A percentile compares a stretch with the other conserved stretches of the same genome.
phyloP scores from a whole-genome alignment of 2,797 vertebrate species.

The Xenentodon cancila region DNA sequence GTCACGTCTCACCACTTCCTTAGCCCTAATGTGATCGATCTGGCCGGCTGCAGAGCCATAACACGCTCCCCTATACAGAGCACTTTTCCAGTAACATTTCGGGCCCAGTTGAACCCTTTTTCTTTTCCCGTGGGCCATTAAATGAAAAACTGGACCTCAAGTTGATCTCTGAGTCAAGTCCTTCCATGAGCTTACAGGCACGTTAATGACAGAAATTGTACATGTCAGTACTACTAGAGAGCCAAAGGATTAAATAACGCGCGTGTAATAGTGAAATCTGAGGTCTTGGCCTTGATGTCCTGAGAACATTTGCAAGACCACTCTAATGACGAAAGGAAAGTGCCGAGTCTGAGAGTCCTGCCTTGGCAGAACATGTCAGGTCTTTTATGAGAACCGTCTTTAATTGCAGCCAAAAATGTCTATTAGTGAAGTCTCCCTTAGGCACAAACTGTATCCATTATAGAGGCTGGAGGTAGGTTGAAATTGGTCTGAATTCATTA shows the following conservation, averaged over 20 bases:
- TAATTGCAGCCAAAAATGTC: constrained; percentile 84
- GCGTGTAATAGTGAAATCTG: constrained; percentile 78
- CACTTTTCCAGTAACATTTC: constrained; percentile 80
- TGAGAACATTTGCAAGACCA: constrained; percentile 77
- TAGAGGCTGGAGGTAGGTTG: constrained; percentile 51
- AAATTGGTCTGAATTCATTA: constrained; percentile 15
- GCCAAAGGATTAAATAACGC: constrained; percentile 81
- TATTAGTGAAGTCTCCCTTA: constrained; percentile 70
- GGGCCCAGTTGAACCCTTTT: constrained; percentile 75
- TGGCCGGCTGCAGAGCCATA: constrained; percentile 64
- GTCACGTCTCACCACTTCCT: constrained; percentile 79
- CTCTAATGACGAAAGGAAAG: constrained; percentile 75
- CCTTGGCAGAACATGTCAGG: constrained; percentile 74
- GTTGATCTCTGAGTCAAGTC: constrained; percentile 70
- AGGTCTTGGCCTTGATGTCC: constrained; percentile 78
- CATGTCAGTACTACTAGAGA: constrained; percentile 74
- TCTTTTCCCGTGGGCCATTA: constrained; percentile 69
- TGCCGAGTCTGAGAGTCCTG: constrained; percentile 62
- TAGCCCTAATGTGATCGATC: constrained; percentile 79
- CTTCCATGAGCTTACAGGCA: constrained; percentile 72
- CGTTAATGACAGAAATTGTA: constrained; percentile 80
- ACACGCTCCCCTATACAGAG: constrained; percentile 68
- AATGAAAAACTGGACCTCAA: constrained; percentile 76
- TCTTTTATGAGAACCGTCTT: constrained; percentile 71
- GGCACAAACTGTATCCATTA: constrained; percentile 68